Conservation (phyloP, 2,888 invertebrate species). For the Oscheius myriophilus region DNA sequence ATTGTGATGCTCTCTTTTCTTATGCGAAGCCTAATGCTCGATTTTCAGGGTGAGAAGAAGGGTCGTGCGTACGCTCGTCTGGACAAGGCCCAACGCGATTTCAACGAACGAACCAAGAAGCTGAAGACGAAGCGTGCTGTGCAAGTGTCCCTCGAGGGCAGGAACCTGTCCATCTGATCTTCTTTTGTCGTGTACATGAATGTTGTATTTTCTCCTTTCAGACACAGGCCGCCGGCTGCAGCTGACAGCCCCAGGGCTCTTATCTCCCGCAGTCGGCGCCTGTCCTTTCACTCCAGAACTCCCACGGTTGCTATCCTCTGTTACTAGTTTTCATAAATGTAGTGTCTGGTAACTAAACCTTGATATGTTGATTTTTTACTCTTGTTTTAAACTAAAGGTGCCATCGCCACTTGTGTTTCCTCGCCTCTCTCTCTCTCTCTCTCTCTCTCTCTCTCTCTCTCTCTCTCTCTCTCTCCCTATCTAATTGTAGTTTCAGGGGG, state of each 20-base stretch:
- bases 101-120: conserved; percentile 65
- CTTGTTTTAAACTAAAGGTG: no score
- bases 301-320: no score
- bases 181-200: not conserved
- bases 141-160: conserved; percentile 64
- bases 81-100: conserved; percentile 61
- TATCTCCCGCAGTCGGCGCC: no score
- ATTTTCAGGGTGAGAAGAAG: conserved; percentile 45
- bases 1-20: no score
- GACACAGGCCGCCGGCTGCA: not conserved
- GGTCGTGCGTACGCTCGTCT: conserved; percentile 48
- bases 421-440: not conserved
- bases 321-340: no score
- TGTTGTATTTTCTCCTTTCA: conserved; percentile 1
- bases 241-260: not conserved
- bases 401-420: no score
- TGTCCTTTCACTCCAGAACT: no score
- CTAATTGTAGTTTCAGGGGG: not conserved
- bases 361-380: no score
- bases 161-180: conserved; percentile 60
- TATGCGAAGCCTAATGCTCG: no score
- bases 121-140: conserved; percentile 58
- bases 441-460: not conserved
- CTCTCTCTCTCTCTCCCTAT: not conserved
- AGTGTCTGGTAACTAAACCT: no score